Conservation (phyloP, 2,888 invertebrate species). For the Thera obeliscata region DNA sequence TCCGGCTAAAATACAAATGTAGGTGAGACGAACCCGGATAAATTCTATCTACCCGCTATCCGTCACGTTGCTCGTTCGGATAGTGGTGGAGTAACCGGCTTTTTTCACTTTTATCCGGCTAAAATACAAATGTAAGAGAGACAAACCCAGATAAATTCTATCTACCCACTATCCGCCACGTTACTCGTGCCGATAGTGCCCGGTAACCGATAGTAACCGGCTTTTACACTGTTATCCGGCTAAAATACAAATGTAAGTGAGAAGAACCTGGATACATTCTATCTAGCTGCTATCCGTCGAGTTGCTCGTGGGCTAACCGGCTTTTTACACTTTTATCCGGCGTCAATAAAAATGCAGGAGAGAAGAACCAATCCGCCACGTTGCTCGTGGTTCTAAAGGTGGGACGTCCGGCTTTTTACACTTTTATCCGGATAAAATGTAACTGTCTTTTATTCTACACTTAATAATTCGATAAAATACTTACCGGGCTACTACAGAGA, state of each 20-base stretch:
- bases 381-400: slow-evolving; percentile 1
- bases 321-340: neutral
- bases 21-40: slow-evolving; percentile 18
- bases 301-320: slow-evolving; percentile 11
- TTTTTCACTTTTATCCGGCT: neutral
- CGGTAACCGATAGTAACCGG: no score
- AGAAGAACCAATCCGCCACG: slow-evolving; percentile 22
- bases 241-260: slow-evolving; percentile 5
- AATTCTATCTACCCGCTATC: slow-evolving; percentile 20
- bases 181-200: neutral
- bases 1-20: neutral
- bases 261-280: slow-evolving; percentile 25
- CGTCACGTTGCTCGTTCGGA: slow-evolving; percentile 17
- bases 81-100: slow-evolving; percentile 8
- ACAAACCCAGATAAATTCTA: slow-evolving; percentile 24
- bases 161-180: slow-evolving; percentile 21
- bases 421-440: no score
- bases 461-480: no score
- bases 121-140: neutral
- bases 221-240: slow-evolving; percentile 10
- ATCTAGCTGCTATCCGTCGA: slow-evolving; percentile 22
- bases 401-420: no score
- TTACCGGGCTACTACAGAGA: no score
- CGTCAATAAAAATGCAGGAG: neutral
- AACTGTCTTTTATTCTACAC: no score